These are phyloP conservation scores for Euplagia quadripunctaria DNA, from an alignment of 2,888 invertebrate genomes.

Conservation along the genomic window DNA sequence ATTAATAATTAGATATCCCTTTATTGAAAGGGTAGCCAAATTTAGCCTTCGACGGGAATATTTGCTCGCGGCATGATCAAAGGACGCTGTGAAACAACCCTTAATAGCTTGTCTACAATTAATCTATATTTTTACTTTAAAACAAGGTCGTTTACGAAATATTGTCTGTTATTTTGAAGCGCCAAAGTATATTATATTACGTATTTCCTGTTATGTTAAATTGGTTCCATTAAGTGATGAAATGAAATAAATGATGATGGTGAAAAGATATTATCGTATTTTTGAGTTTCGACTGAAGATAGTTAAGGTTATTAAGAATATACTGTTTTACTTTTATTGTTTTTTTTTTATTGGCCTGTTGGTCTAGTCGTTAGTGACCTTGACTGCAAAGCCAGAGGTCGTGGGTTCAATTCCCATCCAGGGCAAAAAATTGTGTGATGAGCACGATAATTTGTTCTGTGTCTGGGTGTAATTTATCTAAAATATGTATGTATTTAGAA, in stretches of 20 bases:
- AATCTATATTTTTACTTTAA: constrained; percentile 37
- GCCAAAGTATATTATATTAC: not conserved
- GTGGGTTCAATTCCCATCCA: too few species aligned
- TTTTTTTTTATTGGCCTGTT: too few species aligned
- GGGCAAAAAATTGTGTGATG: too few species aligned
- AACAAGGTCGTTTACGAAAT: constrained; percentile 20
- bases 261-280: not conserved
- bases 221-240: not conserved
- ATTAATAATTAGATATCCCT: constrained; percentile 42
- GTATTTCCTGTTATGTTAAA: not conserved
- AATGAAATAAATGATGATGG: not conserved
- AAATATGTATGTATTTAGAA: too few species aligned
- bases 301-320: too few species aligned
- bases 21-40: constrained; percentile 35
- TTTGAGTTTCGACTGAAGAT: too few species aligned
- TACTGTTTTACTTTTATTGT: too few species aligned
- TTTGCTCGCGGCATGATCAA: constrained; percentile 37
- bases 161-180: constrained; percentile 3
- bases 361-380: too few species aligned
- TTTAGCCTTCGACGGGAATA: constrained; percentile 34
- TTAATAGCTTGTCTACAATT: constrained; percentile 38
- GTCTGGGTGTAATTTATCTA: too few species aligned
- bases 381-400: too few species aligned
- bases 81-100: constrained; percentile 19
- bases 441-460: too few species aligned